Conservation (phyloP, 2,797 vertebrate species). For the Oreochromis mossambicus region DNA sequence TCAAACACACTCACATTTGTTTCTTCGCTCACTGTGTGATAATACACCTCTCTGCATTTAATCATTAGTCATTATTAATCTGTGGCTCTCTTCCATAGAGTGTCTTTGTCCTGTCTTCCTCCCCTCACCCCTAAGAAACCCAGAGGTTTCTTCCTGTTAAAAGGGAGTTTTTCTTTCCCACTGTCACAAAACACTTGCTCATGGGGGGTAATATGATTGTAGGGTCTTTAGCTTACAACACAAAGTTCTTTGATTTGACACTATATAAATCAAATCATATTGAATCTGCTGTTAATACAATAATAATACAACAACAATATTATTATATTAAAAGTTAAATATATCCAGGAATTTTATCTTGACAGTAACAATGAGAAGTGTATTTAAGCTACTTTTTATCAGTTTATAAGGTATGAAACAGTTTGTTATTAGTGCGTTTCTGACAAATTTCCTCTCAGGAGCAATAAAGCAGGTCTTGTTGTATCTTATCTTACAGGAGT, state of each 20-base stretch:
- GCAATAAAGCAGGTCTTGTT: background rate
- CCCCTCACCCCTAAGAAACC: background rate
- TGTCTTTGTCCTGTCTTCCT: background rate
- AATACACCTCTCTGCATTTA: background rate
- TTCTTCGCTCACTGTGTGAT: background rate
- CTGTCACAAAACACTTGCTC: background rate
- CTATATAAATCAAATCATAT: background rate
- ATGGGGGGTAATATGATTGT: background rate
- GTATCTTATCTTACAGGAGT: background rate
- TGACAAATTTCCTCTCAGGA: background rate
- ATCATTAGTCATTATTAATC: background rate
- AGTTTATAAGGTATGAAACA: background rate
- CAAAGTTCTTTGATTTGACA: background rate
- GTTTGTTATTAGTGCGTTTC: background rate
- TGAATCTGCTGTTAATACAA: background rate
- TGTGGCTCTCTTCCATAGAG: background rate
- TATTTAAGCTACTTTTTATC: background rate
- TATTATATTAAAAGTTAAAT: background rate
- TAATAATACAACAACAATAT: background rate
- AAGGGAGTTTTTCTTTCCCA: background rate
- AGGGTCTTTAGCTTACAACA: background rate
- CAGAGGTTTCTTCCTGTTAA: background rate
- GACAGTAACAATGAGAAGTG: background rate
- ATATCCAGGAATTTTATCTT: background rate
- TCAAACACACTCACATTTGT: too few relatives aligned